Base-by-base conservation (phyloP, 1,140 invertebrate species). In the Pogonognathellus flavescens region DNA sequence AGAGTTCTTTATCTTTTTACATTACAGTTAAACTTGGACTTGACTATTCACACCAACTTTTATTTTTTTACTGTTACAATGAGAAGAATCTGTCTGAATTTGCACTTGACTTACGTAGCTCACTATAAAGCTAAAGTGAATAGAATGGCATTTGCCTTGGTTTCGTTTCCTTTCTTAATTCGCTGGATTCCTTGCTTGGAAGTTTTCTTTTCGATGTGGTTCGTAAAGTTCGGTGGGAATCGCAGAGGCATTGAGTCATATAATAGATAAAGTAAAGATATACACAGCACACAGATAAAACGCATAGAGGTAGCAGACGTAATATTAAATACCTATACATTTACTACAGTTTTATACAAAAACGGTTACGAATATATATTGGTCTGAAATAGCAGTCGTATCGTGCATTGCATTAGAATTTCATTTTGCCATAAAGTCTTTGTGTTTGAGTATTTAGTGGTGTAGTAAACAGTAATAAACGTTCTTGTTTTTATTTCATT, bases 21-120 rank as follows among this genome's bases (percentile, higher is more conserved):
- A 76, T 76, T 76, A 41, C 70, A 41, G 70, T 76, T 76, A 76
- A 76, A 76, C 70, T 76, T 76, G 70, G 70, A 76, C 70, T 76
- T 41, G 25, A 76, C 70, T 76, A 76, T 76, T 76, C 70, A 66
- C 31, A 49, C 25, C 70, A 49, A 76, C 70, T 76, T 76, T 66
- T 66, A 66, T 66, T 66, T 76, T 76, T 76, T 76, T 76, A 76
- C 70, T 76, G 70, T 76, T 76, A 76, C 31, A 70, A 76, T 11
- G 25, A 49, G 70, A 22, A 22, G 41, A 76, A 49, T 31, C 41
- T 76, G 41, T 49, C 49, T 14, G 20, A 14, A 14, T 25, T 14
- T 76, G 41, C 70, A 76, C 25, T 50, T 76, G 70, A 49, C 31
- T 49, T 76, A 49, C 31, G 31, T 41, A 72, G 11, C 14, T 70